Evolutionary conservation across 2,888 invertebrate genomes (phyloP).

Genomic region (Acleris holmiana): DNA sequence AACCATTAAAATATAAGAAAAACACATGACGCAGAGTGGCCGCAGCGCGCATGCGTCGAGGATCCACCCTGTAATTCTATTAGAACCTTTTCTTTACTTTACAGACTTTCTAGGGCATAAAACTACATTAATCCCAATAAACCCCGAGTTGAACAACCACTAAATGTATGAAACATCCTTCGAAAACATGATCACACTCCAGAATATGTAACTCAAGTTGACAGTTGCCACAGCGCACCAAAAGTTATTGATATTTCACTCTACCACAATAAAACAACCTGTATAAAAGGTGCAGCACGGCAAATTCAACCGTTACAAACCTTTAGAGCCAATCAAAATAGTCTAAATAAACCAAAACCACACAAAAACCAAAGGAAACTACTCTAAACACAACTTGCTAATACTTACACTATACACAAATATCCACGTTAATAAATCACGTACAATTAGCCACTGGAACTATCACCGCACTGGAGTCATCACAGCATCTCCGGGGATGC

Average conservation of each 20-base stretch:
- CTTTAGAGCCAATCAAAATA: not conserved
- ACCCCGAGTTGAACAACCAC: not conserved
- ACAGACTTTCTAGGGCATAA: constrained; percentile 4
- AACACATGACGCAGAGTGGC: constrained; percentile 47
- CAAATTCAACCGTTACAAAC: not conserved
- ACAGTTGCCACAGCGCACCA: constrained; percentile 23
- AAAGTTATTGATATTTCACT: constrained; percentile 33
- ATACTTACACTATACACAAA: constrained; percentile 67
- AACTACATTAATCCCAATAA: constrained; percentile 3
- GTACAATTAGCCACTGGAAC: constrained; percentile 50
- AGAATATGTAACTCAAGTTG: not conserved
- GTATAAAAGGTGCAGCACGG: not conserved
- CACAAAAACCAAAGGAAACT: constrained; percentile 45
- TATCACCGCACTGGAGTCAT: constrained; percentile 54
- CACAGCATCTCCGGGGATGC: constrained; percentile 46
- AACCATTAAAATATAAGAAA: constrained; percentile 38
- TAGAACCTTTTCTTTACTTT: constrained; percentile 49
- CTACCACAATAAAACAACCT: constrained; percentile 10
- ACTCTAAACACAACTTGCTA: constrained; percentile 48
- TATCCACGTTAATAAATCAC: constrained; percentile 45
- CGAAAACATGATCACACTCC: not conserved
- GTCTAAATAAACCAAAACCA: constrained; percentile 6
- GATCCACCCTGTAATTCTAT: constrained; percentile 52
- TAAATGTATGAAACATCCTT: not conserved
- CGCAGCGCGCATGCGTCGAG: constrained; percentile 47